These are phyloP conservation scores for Nasonia longicornis DNA, from an alignment of 1,140 invertebrate genomes.

Conservation along the genomic window DNA sequence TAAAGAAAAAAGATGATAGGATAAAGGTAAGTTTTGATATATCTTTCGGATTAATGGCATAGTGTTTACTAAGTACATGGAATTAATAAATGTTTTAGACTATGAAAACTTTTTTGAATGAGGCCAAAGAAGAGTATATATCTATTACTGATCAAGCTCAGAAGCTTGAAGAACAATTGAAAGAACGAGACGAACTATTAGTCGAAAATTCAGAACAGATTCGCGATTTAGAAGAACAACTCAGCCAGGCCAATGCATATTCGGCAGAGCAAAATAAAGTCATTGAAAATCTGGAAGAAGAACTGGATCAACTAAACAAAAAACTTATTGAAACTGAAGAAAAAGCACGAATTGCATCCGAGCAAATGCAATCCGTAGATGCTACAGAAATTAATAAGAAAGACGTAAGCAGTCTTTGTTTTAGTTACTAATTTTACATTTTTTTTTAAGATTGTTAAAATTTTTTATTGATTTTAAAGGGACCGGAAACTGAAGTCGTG, in stretches of 20 bases:
- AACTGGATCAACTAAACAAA: slow-evolving; percentile 55
- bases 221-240: slow-evolving; percentile 57
- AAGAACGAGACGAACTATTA: slow-evolving; percentile 50
- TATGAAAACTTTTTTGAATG: slow-evolving; percentile 61
- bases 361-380: slow-evolving; percentile 37
- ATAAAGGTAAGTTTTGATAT: slow-evolving; percentile 53
- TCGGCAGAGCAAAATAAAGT: slow-evolving; percentile 54
- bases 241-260: slow-evolving; percentile 53
- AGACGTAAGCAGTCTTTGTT: slow-evolving; percentile 25
- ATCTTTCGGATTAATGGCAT: background rate
- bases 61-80: slow-evolving; percentile 23
- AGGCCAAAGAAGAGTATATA: slow-evolving; percentile 64
- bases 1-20: slow-evolving; percentile 55
- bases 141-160: slow-evolving; percentile 49
- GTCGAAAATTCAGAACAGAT: slow-evolving; percentile 54
- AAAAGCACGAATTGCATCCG: slow-evolving; percentile 41
- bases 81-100: slow-evolving; percentile 53
- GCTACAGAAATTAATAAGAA: background rate
- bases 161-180: slow-evolving; percentile 50
- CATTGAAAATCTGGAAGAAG: slow-evolving; percentile 56
- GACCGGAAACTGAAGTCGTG: background rate
- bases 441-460: background rate
- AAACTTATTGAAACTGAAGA: slow-evolving; percentile 50
- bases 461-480: slow-evolving; percentile 1
- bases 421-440: background rate